Evolutionary conservation across 2,888 invertebrate genomes (phyloP), one percentile per base, ranked within the genome.

Genomic region (Lutraria lutraria): DNA sequence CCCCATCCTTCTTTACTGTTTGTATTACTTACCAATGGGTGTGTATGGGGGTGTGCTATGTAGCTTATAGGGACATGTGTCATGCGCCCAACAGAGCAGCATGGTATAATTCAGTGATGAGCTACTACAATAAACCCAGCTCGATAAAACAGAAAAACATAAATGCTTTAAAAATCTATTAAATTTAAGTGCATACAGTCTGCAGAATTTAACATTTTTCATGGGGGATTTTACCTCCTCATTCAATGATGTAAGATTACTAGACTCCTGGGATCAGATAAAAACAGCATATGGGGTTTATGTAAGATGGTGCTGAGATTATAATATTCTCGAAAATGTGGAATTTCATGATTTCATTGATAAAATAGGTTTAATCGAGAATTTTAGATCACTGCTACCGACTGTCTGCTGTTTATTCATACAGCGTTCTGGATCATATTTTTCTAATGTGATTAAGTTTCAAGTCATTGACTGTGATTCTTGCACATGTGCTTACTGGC

Each of bases 271-370:
- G 76, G 16, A 34, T 76, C 76, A 76, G 76, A 34, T 76, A 34
- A 76, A 19, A 72, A 72, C 29, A 76, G 31, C 72, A 76, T 34
- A 76, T 76, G 76, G 76, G n/a, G 29, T 76, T 76, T 16, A 76
- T 76, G 76, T 76, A 34, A 76, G 76, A 76, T 76, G 29, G 31
- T 34, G 76, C 29, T 34, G 29, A 76, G 76, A 76, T 76, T 31
- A 25, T 76, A n/a, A n/a, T 16, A 76, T 10, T 0, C 31, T 34
- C 31, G 25, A 34, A 34, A 76, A 34, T 34, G 19, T 31, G 76
- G 15, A 31, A 76, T 76, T 76, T 31, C 76, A 76, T 29, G 76
- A 76, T 76, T 34, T 76, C 76, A 76, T 76, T 76, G 76, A 76
- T 76, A 76, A 76, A 76, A 3, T 31, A 76, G 13, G 34, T 76